Evolutionary conservation across 2,888 invertebrate species (phyloP).

Genomic region (Miltochrista miniata): DNA sequence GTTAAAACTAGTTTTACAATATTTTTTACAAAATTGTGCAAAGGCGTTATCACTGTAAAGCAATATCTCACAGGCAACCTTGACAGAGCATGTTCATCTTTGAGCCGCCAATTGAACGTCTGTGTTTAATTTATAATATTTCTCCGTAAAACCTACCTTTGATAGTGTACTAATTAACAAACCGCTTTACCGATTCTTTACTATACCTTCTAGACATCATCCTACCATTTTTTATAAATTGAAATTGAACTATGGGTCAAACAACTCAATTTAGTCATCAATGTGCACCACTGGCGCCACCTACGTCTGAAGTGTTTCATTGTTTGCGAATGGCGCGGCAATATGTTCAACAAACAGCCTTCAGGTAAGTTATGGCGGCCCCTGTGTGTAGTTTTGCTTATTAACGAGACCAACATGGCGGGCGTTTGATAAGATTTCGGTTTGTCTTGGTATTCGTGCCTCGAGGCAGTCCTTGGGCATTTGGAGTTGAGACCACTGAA

Average conservation of each 20-base stretch:
- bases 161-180: no score
- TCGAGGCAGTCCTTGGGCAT: slow-evolving; percentile 70
- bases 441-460: slow-evolving; percentile 82
- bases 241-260: background rate
- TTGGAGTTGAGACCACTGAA: slow-evolving; percentile 63
- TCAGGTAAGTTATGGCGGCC: slow-evolving; percentile 67
- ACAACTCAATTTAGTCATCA: slow-evolving; percentile 18
- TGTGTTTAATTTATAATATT: no score
- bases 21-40: no score
- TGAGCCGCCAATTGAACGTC: no score
- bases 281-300: slow-evolving; percentile 21
- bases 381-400: slow-evolving; percentile 81
- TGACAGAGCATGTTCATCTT: no score
- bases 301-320: slow-evolving; percentile 50
- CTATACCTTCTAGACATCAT: background rate
- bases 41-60: no score
- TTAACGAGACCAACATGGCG: slow-evolving; percentile 78
- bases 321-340: slow-evolving; percentile 67
- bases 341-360: slow-evolving; percentile 71
- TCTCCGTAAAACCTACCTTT: no score
- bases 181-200: no score
- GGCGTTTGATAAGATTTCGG: slow-evolving; percentile 80
- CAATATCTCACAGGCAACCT: no score
- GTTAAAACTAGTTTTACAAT: no score
- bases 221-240: background rate